Percentiles rank a stretch among this genome's conserved stretches.
phyloP scores from a whole-genome alignment of 2,113 vertebrate species.

The Leucoraja erinaceus region DNA sequence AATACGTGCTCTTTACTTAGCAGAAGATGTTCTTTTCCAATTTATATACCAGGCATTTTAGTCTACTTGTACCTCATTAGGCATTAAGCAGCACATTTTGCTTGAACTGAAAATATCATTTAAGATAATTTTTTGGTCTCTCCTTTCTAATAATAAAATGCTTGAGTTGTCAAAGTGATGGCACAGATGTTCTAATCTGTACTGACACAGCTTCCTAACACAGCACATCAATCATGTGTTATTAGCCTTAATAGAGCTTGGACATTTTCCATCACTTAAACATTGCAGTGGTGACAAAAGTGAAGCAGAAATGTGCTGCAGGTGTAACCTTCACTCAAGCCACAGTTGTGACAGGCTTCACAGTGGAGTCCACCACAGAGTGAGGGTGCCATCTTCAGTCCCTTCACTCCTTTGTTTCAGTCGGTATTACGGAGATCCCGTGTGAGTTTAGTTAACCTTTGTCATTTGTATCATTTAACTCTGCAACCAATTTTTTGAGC shows the following conservation, averaged over 20 bases:
- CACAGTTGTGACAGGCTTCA: conserved; percentile 42
- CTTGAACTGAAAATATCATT: not conserved
- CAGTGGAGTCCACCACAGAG: conserved; percentile 44
- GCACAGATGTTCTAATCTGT: conserved; percentile 63
- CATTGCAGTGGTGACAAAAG: conserved; percentile 51
- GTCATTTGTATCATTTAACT: not conserved
- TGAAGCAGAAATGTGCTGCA: conserved; percentile 51
- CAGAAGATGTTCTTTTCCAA: not conserved
- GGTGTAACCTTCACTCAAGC: conserved; percentile 56
- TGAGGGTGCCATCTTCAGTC: conserved; percentile 76
- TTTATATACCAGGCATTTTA: not conserved
- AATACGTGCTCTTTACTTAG: not conserved
- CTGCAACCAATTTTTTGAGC: not conserved
- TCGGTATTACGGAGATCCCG: not conserved
- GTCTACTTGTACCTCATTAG: not conserved
- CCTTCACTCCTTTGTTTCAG: conserved; percentile 33
- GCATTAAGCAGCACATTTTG: not conserved
- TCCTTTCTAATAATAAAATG: conserved; percentile 63
- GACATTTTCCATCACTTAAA: conserved; percentile 51
- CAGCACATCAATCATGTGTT: conserved; percentile 65
- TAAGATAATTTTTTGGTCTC: conserved; percentile 43
- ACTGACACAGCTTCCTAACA: conserved; percentile 56
- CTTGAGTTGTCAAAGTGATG: conserved; percentile 60
- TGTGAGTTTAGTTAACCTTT: not conserved
- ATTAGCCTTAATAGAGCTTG: conserved; percentile 52